Percentiles rank a stretch among this genome's conserved stretches.
Evolutionary conservation across 2,888 invertebrate species (phyloP).

Genomic region (Heliconius cydno): DNA sequence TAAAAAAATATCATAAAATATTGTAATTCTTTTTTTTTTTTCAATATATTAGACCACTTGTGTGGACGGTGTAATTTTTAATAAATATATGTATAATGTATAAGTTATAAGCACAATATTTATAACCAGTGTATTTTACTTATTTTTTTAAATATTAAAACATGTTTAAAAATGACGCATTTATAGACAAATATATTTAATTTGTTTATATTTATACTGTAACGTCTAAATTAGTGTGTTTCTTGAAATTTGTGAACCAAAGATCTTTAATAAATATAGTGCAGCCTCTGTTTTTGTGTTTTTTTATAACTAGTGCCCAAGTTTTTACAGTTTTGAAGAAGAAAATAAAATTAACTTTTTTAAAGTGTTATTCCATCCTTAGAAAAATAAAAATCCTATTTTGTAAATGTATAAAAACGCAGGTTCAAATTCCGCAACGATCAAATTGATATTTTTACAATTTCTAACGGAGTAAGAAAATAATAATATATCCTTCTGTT

Average conservation of each 20-base stretch:
- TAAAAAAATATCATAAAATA: no score
- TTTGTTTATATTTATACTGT: neutral
- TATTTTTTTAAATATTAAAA: neutral
- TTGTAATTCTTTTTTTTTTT: no score
- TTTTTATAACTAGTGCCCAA: neutral
- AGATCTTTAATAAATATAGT: conserved; percentile 5
- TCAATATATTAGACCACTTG: no score
- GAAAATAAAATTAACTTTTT: neutral
- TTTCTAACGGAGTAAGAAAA: no score
- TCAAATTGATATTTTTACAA: no score
- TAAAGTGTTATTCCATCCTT: neutral
- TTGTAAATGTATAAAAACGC: neutral
- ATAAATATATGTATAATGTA: neutral
- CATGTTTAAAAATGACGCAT: neutral
- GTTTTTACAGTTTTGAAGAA: no score
- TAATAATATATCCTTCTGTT: no score
- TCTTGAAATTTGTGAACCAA: neutral
- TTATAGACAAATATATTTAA: neutral
- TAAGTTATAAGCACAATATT: neutral
- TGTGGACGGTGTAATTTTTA: no score
- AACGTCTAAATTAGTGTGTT: neutral
- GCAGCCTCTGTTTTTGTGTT: neutral
- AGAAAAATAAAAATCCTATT: neutral
- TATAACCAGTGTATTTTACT: neutral
- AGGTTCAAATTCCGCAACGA: no score